Conservation (phyloP, 1,140 invertebrate genomes). For the Aphidius gifuensis region DNA sequence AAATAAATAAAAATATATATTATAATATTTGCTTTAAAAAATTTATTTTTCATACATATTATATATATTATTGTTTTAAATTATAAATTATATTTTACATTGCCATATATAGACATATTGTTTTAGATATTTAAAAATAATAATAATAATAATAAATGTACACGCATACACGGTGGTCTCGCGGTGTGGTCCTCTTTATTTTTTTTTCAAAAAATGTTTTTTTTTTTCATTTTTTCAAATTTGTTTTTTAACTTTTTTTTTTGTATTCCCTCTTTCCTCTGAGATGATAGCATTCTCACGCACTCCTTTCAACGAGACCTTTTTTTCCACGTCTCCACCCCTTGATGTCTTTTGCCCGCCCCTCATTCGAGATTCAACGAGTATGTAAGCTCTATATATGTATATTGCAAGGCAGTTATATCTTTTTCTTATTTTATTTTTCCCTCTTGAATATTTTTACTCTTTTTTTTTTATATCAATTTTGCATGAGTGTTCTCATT, state of each 20-base stretch:
- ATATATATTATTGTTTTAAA: too few species aligned
- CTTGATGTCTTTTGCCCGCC: slow-evolving; percentile 9
- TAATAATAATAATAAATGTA: slow-evolving; percentile 1
- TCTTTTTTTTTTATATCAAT: too few species aligned
- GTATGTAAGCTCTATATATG: too few species aligned
- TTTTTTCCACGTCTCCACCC: slow-evolving; percentile 17
- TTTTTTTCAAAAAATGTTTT: not conserved
- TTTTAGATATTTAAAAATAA: not conserved
- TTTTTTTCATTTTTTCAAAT: not conserved
- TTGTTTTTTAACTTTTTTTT: not conserved
- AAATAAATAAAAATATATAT: too few species aligned
- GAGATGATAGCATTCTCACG: slow-evolving; percentile 42
- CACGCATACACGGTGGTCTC: slow-evolving; percentile 42
- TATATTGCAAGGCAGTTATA: too few species aligned
- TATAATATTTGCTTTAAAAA: too few species aligned
- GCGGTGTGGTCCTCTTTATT: slow-evolving; percentile 38
- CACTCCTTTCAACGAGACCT: slow-evolving; percentile 24
- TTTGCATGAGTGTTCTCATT: too few species aligned
- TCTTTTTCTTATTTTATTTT: not conserved
- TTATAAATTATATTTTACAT: too few species aligned
- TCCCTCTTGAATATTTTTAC: not conserved
- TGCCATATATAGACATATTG: too few species aligned
- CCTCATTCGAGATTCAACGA: not conserved
- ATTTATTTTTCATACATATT: too few species aligned
- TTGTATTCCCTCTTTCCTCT: not conserved